A percentile compares a stretch with the other conserved stretches of the same genome.
Evolutionary conservation across 1,140 invertebrate species (phyloP).

Genomic region (Drosophila carrolli): DNA sequence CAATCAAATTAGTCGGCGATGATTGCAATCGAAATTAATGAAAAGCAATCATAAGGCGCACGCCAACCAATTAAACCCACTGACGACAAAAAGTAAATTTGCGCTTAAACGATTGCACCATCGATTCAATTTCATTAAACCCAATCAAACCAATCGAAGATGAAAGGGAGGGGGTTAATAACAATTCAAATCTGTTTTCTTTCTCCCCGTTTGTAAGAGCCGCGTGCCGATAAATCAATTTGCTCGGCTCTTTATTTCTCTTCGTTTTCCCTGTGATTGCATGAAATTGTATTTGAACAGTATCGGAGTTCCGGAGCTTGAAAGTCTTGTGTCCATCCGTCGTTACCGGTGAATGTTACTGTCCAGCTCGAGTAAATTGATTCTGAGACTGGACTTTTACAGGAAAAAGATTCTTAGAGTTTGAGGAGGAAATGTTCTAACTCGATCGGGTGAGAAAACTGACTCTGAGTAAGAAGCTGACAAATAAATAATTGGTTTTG

Average conservation of each 20-base stretch:
- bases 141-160: constrained; percentile 63
- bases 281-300: constrained; percentile 58
- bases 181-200: constrained; percentile 63
- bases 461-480: neutral
- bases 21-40: constrained; percentile 59
- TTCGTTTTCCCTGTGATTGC: constrained; percentile 65
- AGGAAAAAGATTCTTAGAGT: constrained; percentile 7
- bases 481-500: constrained; percentile 4
- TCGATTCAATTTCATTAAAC: constrained; percentile 72
- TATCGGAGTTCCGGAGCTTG: constrained; percentile 27
- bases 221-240: constrained; percentile 80
- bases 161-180: constrained; percentile 20
- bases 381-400: constrained; percentile 20
- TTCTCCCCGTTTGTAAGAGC: constrained; percentile 26
- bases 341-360: constrained; percentile 20
- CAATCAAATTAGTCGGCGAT: constrained; percentile 78
- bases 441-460: neutral
- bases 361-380: constrained; percentile 21
- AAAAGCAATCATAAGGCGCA: constrained; percentile 69
- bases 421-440: constrained; percentile 3
- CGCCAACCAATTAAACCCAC: constrained; percentile 67
- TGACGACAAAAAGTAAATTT: constrained; percentile 67
- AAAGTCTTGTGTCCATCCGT: constrained; percentile 6
- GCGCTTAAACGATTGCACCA: constrained; percentile 69
- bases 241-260: constrained; percentile 33